Evolutionary conservation across 2,797 vertebrate genomes (phyloP).

Genomic region (Hemitrygon akajei): DNA sequence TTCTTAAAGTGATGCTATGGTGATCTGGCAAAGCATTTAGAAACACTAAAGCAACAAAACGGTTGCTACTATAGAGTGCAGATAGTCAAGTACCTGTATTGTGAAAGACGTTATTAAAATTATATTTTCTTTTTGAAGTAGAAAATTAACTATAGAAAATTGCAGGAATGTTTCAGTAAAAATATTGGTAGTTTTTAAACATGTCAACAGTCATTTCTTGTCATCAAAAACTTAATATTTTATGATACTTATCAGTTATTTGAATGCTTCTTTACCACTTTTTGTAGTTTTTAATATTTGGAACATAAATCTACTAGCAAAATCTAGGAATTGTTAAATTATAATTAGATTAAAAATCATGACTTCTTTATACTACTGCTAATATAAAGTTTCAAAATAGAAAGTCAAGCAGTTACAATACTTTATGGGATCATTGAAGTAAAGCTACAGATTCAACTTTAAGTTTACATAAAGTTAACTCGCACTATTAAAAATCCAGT

Average conservation of each 20-base stretch:
- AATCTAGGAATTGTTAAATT: not conserved
- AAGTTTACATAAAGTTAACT: not conserved
- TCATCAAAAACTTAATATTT: too few species aligned
- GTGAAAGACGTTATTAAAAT: not conserved
- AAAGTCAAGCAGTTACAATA: not conserved
- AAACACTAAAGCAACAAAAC: not conserved
- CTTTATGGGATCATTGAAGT: not conserved
- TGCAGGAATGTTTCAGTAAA: not conserved
- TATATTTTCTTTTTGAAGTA: not conserved
- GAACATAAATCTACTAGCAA: not conserved
- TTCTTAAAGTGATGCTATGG: not conserved
- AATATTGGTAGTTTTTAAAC: not conserved
- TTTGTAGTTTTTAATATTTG: not conserved
- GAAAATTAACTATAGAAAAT: not conserved
- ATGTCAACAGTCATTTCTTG: not conserved
- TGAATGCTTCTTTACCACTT: not conserved
- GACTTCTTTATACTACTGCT: not conserved
- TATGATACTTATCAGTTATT: not conserved
- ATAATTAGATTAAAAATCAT: not conserved
- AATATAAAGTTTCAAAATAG: not conserved
- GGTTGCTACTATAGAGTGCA: not conserved
- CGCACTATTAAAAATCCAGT: not conserved
- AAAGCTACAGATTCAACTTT: not conserved
- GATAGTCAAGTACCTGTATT: not conserved
- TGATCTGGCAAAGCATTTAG: not conserved